Base-by-base conservation (phyloP, 2,888 invertebrate genomes). In the Spisula solida region DNA sequence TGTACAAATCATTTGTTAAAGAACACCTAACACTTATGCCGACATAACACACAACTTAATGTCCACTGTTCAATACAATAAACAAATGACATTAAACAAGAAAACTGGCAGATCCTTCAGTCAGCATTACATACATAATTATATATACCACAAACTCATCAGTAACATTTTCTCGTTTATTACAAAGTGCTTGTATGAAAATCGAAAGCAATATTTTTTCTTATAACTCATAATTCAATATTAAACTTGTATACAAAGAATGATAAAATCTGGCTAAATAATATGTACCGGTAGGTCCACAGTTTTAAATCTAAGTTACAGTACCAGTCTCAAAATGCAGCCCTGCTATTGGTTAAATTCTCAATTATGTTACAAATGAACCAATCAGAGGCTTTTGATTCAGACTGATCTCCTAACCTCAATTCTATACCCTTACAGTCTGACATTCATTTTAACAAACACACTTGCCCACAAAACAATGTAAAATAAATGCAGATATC, bases 151-250 rank as follows among this genome's bases (percentile, higher is more conserved):
- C 75, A 31, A 75, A 31, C 75, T 2, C 31, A 16, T 31, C 16
- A 16, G 14, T 18, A 2, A 34, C 25, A 31, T 75, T 75, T 75
- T 75, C 75, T 75, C 75, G 75, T 75, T 75, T 75, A 75, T 75
- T 75, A 16, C 6, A 70, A 34, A 75, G 12, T 75, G 75, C 34
- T 75, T 16, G 75, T 10, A 66, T 8, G 10, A 66, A 34, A 75
- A 75, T 31, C 18, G 34, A 75, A 66, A 34, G 12, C 75, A 75
- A 18, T 12, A 25, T 70, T 70, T 70, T 75, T 18, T 34, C 31
- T 75, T 25, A 66, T 20, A 60, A 75, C 31, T 75, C 20, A 31
- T 8, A 25, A 60, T 60, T 1, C 12, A 70, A 31, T 31, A 34
- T 31, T 31, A 31, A 34, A 31, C 16, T 31, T 34, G 31, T 75